Evolutionary conservation across 2,888 invertebrate species (phyloP).

Genomic region (Caradrina kadenii): DNA sequence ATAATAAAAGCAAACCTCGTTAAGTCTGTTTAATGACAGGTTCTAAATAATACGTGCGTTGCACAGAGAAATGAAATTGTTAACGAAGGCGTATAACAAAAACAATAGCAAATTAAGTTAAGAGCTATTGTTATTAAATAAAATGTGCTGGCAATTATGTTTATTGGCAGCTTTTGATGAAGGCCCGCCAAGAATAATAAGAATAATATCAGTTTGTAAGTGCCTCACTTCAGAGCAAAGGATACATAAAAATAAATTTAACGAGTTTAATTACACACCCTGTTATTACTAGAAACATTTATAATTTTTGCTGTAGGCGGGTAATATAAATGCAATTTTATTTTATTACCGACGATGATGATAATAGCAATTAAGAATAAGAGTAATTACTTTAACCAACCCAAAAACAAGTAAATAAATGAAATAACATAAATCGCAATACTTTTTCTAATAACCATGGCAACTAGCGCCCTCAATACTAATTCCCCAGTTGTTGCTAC

Average conservation of each 20-base stretch:
- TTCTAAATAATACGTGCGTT: conserved; percentile 27
- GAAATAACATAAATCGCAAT: conserved; percentile 41
- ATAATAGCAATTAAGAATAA: not conserved
- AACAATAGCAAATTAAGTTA: conserved; percentile 3
- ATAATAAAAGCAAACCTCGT: conserved; percentile 40
- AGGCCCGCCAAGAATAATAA: not conserved
- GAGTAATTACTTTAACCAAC: not conserved
- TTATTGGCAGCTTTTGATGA: conserved; percentile 1
- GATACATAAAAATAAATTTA: not conserved
- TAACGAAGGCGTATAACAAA: not conserved
- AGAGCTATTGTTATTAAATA: conserved; percentile 8
- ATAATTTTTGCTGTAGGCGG: not conserved
- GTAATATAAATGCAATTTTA: not conserved
- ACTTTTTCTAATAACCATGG: conserved; percentile 37
- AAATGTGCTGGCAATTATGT: conserved; percentile 1
- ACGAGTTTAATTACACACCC: not conserved
- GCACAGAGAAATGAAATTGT: conserved; percentile 9
- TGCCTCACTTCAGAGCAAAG: not conserved
- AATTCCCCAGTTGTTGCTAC: conserved; percentile 51
- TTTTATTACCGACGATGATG: not conserved
- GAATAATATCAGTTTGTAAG: not conserved
- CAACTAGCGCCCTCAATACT: conserved; percentile 37
- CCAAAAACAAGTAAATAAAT: conserved; percentile 18
- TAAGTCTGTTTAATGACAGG: conserved; percentile 30
- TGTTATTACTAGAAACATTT: not conserved